Evolutionary conservation across 2,888 invertebrate genomes (phyloP).

Genomic region (Petrophora chlorosata): DNA sequence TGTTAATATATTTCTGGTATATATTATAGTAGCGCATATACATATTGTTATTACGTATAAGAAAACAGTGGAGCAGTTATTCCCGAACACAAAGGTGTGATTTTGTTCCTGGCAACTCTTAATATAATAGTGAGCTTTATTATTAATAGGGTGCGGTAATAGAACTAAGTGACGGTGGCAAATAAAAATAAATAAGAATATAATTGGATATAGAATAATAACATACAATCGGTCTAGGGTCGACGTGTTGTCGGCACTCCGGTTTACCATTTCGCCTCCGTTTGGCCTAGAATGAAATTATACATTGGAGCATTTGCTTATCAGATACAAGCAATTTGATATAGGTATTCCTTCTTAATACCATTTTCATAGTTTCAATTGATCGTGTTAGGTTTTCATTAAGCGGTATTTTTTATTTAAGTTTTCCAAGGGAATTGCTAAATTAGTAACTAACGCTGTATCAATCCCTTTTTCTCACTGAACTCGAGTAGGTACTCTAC

Average conservation of each 20-base stretch:
- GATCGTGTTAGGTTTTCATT: no score
- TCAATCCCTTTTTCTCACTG: no score
- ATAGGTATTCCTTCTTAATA: neutral
- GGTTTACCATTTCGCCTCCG: constrained; percentile 80
- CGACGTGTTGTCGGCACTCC: constrained; percentile 79
- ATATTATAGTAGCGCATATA: no score
- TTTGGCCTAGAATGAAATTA: constrained; percentile 80
- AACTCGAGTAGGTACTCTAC: no score
- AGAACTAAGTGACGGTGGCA: constrained; percentile 23
- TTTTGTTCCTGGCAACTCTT: constrained; percentile 29
- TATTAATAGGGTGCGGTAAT: constrained; percentile 25
- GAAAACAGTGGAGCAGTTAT: no score
- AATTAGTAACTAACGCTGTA: no score
- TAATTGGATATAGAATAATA: constrained; percentile 58
- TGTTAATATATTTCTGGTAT: no score
- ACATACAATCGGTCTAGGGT: constrained; percentile 82
- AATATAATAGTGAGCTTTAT: constrained; percentile 11
- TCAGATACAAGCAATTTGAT: neutral
- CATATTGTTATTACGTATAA: no score
- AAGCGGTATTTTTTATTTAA: no score
- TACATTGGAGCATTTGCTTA: constrained; percentile 37
- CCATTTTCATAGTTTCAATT: neutral
- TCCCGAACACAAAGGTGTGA: no score
- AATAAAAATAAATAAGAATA: constrained; percentile 32
- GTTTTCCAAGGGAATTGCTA: no score